A percentile compares a stretch with the other conserved stretches of the same genome.
These are phyloP conservation scores for Alitta virens DNA, from an alignment of 2,888 invertebrate species.

Conservation along the genomic window DNA sequence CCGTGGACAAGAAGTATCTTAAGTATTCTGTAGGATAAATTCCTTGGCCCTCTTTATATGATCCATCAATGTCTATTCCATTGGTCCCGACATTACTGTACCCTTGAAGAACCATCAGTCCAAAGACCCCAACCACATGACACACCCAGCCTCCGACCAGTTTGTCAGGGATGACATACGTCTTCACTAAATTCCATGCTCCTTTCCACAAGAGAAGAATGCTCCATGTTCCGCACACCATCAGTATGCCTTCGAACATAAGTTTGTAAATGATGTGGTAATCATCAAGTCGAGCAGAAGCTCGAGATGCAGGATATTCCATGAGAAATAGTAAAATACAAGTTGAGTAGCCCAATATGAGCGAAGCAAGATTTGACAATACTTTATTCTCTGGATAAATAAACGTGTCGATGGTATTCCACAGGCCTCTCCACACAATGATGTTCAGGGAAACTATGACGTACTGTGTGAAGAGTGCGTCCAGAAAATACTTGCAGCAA, in stretches of 20 bases:
- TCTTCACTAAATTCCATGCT: conserved; percentile 28
- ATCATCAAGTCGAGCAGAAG: conserved; percentile 7
- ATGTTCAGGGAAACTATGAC: conserved; percentile 26
- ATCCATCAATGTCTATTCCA: conserved; percentile 32
- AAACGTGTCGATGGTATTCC: conserved; percentile 28
- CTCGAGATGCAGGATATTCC: conserved; percentile 9
- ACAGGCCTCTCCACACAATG: conserved; percentile 31
- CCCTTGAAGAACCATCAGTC: conserved; percentile 27
- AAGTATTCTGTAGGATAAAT: conserved; percentile 29
- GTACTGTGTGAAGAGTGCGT: conserved; percentile 30
- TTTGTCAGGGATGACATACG: conserved; percentile 26
- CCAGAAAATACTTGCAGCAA: conserved; percentile 19
- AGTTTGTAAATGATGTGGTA: conserved; percentile 17
- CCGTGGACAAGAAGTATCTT: conserved; percentile 8
- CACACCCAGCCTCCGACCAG: conserved; percentile 29
- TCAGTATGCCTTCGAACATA: conserved; percentile 27
- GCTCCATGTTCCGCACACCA: conserved; percentile 27
- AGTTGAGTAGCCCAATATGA: conserved; percentile 20
- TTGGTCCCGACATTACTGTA: conserved; percentile 30
- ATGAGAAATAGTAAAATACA: conserved; percentile 10
- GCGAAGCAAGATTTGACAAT: conserved; percentile 24
- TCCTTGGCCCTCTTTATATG: conserved; percentile 26
- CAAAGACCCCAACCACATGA: conserved; percentile 27
- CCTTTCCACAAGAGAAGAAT: conserved; percentile 32
- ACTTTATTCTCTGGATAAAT: conserved; percentile 22